Evolutionary conservation across 2,888 invertebrate species (phyloP), one percentile per base, ranked within the genome.

Genomic region (Panopea generosa): DNA sequence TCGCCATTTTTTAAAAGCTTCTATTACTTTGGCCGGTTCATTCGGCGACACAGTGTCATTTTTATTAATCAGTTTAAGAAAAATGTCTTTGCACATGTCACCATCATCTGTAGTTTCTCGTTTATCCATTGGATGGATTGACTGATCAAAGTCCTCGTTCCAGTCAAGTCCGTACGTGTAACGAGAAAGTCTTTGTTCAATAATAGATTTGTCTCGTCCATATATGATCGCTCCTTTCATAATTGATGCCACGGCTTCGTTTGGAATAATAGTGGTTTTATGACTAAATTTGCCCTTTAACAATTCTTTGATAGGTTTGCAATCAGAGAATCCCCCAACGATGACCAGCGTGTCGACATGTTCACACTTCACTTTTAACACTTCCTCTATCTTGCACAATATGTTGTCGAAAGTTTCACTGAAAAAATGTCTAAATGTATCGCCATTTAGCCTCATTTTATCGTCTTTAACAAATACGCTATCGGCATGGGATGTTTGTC

Each of bases 151-250:
- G 33, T 67, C 62, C 43, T 62, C 76, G 16, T 71, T 77, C 76
- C 71, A 77, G 40, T 71, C 76, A 3, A 77, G 18, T 1, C 76
- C 76, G 43, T 59, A 67, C 6, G 76, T 77, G 29, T 52, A 71
- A 4, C 67, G 56, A 53, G 61, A 49, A 2, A 71, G 47, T 18
- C 71, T 38, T 14, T 9, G 45, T 24, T 67, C 62, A 26, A 77
- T 62, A 9, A 65, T 33, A 16, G 57, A 62, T 29, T 47, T 40
- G n/a, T 77, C 76, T 16, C 76, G 22, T n/a, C 71, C 76, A 33
- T 40, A 77, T 7, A 77, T 57, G n/a, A 73, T 55, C 2, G 77
- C 73, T 11, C 77, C 77, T 40, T 73, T 77, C 66, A 77, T 47
- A 14, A 77, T 50, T 20, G 71, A 24, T 9, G 56, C 14, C 1